These are phyloP conservation scores for Mamestra configurata DNA, from an alignment of 1,140 invertebrate genomes.

Conservation along the genomic window DNA sequence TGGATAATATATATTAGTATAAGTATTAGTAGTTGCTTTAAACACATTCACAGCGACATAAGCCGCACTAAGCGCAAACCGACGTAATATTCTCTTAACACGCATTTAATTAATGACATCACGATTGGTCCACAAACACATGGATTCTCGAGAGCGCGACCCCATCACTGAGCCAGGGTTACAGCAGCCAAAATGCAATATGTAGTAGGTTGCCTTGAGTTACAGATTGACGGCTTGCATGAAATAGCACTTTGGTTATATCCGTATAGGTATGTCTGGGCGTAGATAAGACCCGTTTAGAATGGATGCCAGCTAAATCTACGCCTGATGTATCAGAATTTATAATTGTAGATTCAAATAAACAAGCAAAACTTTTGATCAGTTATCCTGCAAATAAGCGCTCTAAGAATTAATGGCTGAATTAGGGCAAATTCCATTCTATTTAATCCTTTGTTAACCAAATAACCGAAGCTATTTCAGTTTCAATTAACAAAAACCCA, in stretches of 20 bases:
- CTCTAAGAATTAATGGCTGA: too few relatives aligned
- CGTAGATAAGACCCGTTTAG: neutral
- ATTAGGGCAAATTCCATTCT: too few relatives aligned
- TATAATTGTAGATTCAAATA: too few relatives aligned
- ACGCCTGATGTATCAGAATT: neutral
- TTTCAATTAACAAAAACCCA: constrained; percentile 30
- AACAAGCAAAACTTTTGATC: too few relatives aligned
- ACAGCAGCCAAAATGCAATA: constrained; percentile 32
- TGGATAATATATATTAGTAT: too few relatives aligned
- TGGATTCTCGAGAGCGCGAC: neutral
- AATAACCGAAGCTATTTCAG: neutral
- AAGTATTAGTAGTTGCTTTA: neutral
- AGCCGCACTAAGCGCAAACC: neutral
- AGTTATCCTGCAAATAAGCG: too few relatives aligned
- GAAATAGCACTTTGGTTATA: constrained; percentile 32
- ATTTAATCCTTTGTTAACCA: neutral
- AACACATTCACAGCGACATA: neutral
- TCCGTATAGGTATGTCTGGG: neutral
- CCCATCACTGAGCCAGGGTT: constrained; percentile 18
- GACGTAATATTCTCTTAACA: constrained; percentile 17
- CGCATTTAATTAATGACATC: constrained; percentile 22
- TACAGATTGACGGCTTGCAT: constrained; percentile 31
- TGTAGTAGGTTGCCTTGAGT: constrained; percentile 27
- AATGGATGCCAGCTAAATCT: neutral
- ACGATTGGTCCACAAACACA: neutral